A percentile compares a stretch with the other conserved stretches of the same genome.
phyloP scores from a whole-genome alignment of 2,113 vertebrate species.

The Macaca nemestrina region DNA sequence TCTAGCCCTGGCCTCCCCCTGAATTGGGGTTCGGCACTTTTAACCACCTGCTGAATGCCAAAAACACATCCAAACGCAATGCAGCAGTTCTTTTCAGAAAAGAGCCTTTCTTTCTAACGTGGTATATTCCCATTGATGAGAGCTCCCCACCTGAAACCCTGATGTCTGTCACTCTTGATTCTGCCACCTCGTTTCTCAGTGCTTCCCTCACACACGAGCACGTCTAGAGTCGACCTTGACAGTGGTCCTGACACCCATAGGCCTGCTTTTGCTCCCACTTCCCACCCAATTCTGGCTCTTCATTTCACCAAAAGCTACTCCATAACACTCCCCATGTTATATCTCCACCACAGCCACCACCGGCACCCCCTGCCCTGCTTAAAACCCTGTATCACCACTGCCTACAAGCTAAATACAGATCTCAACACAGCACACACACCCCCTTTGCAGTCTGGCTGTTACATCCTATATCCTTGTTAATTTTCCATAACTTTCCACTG shows the following conservation, averaged over 20 bases:
- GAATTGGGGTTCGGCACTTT: not conserved
- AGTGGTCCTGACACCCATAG: not conserved
- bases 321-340: fast-evolving
- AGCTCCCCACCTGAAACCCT: not conserved
- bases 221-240: not conserved
- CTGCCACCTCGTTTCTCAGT: not conserved
- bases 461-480: too few relatives aligned
- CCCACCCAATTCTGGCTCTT: not conserved
- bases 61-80: not conserved
- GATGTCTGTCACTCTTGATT: not conserved
- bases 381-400: not conserved
- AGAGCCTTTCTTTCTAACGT: not conserved
- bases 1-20: not conserved
- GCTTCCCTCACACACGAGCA: not conserved
- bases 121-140: too few relatives aligned
- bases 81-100: not conserved
- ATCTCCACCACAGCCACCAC: not conserved
- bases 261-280: not conserved
- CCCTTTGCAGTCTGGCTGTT: not conserved
- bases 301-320: not conserved
- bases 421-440: not conserved
- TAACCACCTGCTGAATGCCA: not conserved
- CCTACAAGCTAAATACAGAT: not conserved
- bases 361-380: not conserved
- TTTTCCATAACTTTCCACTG: not conserved